phyloP scores from a whole-genome alignment of 2,797 vertebrate genomes.

The Fratercula arctica region DNA sequence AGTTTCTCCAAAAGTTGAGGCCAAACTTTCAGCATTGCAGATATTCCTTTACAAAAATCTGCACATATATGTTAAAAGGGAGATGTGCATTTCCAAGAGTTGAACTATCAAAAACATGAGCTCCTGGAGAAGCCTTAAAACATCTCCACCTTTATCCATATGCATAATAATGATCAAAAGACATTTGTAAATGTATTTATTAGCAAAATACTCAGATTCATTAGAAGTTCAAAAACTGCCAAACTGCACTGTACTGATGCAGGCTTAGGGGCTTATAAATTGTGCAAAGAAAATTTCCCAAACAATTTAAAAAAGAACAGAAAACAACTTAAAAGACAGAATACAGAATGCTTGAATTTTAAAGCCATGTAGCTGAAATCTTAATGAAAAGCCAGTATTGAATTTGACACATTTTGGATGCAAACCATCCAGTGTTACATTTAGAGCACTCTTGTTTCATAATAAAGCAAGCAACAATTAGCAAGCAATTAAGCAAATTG shows the following conservation, averaged over 20 bases:
- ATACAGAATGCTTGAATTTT: not conserved
- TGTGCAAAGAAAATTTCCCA: not conserved
- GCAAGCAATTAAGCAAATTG: conserved; percentile 77
- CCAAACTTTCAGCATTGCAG: not conserved
- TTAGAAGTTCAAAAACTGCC: not conserved
- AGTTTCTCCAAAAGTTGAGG: not conserved
- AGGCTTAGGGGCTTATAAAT: not conserved
- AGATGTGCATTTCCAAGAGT: not conserved
- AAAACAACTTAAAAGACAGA: not conserved
- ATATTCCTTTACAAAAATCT: not conserved
- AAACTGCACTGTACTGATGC: not conserved
- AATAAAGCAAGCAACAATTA: conserved; percentile 76
- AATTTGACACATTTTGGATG: conserved; percentile 63
- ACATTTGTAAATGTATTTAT: not conserved
- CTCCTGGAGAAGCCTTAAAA: not conserved
- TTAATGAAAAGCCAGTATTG: conserved; percentile 54
- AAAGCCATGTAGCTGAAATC: conserved; percentile 27
- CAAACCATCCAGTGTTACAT: conserved; percentile 66
- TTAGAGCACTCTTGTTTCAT: conserved; percentile 71
- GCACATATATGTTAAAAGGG: not conserved
- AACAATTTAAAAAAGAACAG: not conserved
- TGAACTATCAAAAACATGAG: not conserved
- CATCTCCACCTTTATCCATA: not conserved
- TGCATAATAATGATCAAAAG: not conserved
- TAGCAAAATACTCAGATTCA: not conserved